Base-by-base conservation (phyloP, 1,140 invertebrate genomes). In the Pseudachorutes palmiensis region DNA sequence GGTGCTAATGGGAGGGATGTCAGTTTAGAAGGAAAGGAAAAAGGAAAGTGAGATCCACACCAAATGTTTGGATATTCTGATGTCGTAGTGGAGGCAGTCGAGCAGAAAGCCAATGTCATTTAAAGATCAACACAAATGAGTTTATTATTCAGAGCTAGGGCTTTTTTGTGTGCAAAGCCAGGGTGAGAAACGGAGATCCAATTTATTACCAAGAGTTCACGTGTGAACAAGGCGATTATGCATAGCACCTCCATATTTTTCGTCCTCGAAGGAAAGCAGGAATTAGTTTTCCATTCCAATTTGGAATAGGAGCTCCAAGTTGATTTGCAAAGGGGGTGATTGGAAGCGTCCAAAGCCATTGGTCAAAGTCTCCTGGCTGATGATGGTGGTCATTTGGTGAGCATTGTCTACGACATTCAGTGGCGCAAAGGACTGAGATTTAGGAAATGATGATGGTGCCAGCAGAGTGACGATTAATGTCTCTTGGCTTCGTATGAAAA, bases 401-500 rank as follows among this genome's bases (percentile, higher is more conserved):
- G 9, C 36, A 19, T 45, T 45, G 36, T 5, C 51, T 55, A 55
- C 51, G 51, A 55, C 51, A 55, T 41, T 5, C n/a, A n/a, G n/a
- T n/a, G n/a, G 36, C 36, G 36, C 9, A 45, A 5, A 55, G 12
- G 51, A 12, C 51, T 26, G 51, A 5, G 51, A 55, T 55, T 55
- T 55, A 26, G 51, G 24, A 22, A 55, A 55, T 12, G 51, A 55
- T 55, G 51, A 16, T 55, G 51, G 51, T 55, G 51, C 51, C 51
- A 55, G 51, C 9, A 55, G 51, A 55, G 51, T 55, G 24, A 55
- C 51, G 51, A 55, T 55, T 55, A 55, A 55, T 55, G 51, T 55
- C 51, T 55, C 51, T 55, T 55, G 51, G 51, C 51, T 55, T 55
- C 51, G 24, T 41, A 55, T 55, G 51, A 55, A 55, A 55, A 55